Conservation (phyloP, 2,797 vertebrate genomes). For the Philypnodon macrostomus region DNA sequence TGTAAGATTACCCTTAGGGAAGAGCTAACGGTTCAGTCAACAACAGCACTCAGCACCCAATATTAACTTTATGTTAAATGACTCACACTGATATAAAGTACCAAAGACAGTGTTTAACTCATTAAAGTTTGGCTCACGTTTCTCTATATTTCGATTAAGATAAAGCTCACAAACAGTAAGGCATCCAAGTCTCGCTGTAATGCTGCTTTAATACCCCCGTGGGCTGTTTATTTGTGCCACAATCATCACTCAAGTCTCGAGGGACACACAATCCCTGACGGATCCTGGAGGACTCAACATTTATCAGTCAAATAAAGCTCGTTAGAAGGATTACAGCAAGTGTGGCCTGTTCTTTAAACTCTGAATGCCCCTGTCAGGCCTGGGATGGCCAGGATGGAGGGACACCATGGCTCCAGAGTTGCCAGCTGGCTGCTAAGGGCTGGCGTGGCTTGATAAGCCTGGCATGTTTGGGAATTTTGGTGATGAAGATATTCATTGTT, state of each 20-base stretch:
- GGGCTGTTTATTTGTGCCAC: slow-evolving; percentile 36
- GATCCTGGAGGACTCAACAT: slow-evolving; percentile 38
- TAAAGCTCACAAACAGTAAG: slow-evolving; percentile 13
- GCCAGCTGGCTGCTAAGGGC: slow-evolving; percentile 65
- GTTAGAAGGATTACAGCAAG: slow-evolving; percentile 35
- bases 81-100: background rate
- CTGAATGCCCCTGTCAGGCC: slow-evolving; percentile 41
- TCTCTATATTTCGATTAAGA: slow-evolving; percentile 17
- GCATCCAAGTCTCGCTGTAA: slow-evolving; percentile 7
- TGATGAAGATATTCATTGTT: slow-evolving; percentile 64
- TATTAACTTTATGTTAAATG: background rate
- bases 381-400: slow-evolving; percentile 35
- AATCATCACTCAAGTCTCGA: slow-evolving; percentile 27
- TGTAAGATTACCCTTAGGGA: too few relatives aligned
- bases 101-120: slow-evolving; percentile 8
- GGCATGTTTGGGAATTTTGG: slow-evolving; percentile 50
- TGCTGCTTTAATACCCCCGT: slow-evolving; percentile 25
- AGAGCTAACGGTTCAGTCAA: too few relatives aligned
- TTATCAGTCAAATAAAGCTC: slow-evolving; percentile 41
- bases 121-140: slow-evolving; percentile 10
- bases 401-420: slow-evolving; percentile 34
- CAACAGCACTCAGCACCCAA: background rate
- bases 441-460: slow-evolving; percentile 55
- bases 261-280: slow-evolving; percentile 25
- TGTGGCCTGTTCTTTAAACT: slow-evolving; percentile 49